Evolutionary conservation across 2,113 vertebrate species (phyloP).

Genomic region (Cettia cetti): DNA sequence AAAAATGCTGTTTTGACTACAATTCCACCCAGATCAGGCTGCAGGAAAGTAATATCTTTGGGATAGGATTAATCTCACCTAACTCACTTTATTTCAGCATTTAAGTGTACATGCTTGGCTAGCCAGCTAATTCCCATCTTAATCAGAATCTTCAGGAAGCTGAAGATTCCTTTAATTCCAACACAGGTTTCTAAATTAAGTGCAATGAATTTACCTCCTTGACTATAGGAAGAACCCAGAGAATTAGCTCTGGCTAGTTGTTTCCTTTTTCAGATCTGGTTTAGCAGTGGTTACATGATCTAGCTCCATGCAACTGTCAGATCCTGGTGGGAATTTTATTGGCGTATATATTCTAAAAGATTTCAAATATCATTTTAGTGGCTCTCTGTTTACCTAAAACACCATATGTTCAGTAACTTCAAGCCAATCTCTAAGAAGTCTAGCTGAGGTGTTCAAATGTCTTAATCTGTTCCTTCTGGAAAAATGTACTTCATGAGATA

Average conservation of each 20-base stretch:
- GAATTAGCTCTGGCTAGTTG: not conserved
- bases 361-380: constrained; percentile 21
- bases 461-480: not conserved
- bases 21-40: not conserved
- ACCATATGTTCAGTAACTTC: not conserved
- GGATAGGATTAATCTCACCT: not conserved
- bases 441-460: constrained; percentile 17
- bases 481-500: not conserved
- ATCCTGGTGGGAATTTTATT: constrained; percentile 1
- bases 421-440: constrained; percentile 17
- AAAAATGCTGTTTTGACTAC: not conserved
- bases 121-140: not conserved
- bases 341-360: not conserved
- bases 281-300: not conserved
- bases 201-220: not conserved
- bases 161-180: not conserved
- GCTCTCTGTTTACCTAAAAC: constrained; percentile 28
- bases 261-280: not conserved
- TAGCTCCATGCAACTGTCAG: not conserved
- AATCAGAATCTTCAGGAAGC: not conserved
- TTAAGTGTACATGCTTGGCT: not conserved
- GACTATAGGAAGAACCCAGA: not conserved
- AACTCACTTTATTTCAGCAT: not conserved
- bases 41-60: not conserved
- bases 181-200: not conserved